phyloP scores from a whole-genome alignment of 64 coral and sea anemone species.

The Montipora cactus region DNA sequence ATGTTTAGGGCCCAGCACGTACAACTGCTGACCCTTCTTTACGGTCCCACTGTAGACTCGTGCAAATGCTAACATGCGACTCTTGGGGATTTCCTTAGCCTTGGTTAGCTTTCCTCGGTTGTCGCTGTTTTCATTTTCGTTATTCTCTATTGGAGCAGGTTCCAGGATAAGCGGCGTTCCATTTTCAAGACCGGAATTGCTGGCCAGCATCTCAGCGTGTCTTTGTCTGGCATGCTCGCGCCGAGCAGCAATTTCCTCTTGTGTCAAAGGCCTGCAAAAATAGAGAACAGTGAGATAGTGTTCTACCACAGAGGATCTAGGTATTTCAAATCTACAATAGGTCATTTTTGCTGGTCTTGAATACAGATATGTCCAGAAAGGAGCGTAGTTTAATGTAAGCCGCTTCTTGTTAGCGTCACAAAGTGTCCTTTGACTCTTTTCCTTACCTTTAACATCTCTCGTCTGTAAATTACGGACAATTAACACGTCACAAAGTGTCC shows the following conservation, averaged over 20 bases:
- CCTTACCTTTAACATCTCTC: no score
- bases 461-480: no score
- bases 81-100: conserved; percentile 45
- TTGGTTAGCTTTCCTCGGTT: not conserved
- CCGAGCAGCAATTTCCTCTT: conserved; percentile 89
- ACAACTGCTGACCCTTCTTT: conserved; percentile 82
- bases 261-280: conserved; percentile 85
- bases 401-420: no score
- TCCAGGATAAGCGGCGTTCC: conserved; percentile 5
- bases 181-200: conserved; percentile 22
- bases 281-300: not conserved
- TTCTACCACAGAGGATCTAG: not conserved
- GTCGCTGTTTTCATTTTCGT: conserved; percentile 32
- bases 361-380: no score
- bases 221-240: conserved; percentile 90
- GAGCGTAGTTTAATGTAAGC: no score
- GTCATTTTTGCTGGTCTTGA: no score
- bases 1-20: conserved; percentile 92
- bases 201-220: conserved; percentile 81
- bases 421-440: no score
- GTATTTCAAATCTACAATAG: no score
- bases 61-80: conserved; percentile 91
- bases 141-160: not conserved
- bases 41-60: conserved; percentile 92
- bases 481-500: no score